Percentiles rank a stretch among this genome's conserved stretches.
These are phyloP conservation scores for Chrysodeixis includens DNA, from an alignment of 2,888 invertebrate genomes.

Conservation along the genomic window DNA sequence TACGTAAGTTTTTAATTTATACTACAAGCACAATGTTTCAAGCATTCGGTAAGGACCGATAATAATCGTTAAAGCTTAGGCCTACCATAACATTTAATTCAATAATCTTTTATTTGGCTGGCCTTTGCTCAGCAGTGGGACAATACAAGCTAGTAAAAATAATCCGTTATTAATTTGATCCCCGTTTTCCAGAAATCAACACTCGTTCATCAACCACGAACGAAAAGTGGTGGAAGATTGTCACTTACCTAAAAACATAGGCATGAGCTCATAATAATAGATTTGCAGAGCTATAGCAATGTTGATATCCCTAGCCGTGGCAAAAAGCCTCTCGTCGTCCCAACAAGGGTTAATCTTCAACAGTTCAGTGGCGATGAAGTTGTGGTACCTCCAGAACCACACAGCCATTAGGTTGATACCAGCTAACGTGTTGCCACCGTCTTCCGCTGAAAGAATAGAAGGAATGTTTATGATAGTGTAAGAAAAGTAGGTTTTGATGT, in stretches of 20 bases:
- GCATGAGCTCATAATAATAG: constrained; percentile 68
- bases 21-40: no score
- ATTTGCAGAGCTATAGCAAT: constrained; percentile 68
- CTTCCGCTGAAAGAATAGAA: constrained; percentile 61
- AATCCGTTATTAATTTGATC: no score
- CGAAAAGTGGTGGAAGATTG: neutral
- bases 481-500: no score
- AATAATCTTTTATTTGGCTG: no score
- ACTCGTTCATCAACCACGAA: no score
- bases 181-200: no score
- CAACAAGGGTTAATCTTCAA: constrained; percentile 69
- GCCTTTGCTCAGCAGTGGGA: no score
- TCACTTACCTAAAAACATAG: constrained; percentile 68
- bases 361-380: constrained; percentile 64
- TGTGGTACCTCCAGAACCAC: constrained; percentile 73
- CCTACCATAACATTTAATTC: no score
- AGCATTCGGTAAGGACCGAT: no score
- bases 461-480: neutral
- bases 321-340: constrained; percentile 68
- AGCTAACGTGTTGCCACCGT: constrained; percentile 61
- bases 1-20: no score
- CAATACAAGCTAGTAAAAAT: no score
- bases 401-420: constrained; percentile 65
- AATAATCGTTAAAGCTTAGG: no score
- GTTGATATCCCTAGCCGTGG: constrained; percentile 69